These are phyloP conservation scores for Remorina albescens DNA, from an alignment of 2,797 vertebrate genomes.

Conservation along the genomic window DNA sequence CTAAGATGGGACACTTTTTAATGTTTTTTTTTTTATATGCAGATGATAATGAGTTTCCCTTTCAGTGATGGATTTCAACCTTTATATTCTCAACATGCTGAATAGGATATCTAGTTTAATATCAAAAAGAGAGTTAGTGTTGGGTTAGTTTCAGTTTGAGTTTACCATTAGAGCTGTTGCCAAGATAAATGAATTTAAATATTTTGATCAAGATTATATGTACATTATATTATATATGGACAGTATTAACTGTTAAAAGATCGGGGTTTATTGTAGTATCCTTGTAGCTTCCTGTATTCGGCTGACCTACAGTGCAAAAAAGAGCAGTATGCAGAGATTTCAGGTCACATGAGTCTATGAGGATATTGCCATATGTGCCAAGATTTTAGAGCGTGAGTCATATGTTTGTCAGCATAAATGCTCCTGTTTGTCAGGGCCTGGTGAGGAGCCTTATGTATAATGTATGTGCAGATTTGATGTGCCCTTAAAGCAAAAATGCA, in stretches of 20 bases:
- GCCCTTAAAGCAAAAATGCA: constrained; percentile 10
- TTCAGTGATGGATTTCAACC: too few species aligned
- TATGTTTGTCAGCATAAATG: constrained; percentile 26
- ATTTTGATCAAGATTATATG: background rate
- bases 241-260: constrained; percentile 3
- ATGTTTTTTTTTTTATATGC: too few species aligned
- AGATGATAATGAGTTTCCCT: too few species aligned
- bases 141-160: background rate
- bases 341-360: background rate
- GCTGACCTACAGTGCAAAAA: background rate
- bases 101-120: background rate
- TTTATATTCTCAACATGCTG: too few species aligned
- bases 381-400: constrained; percentile 16
- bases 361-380: constrained; percentile 17
- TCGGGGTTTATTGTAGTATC: background rate
- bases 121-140: background rate
- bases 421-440: constrained; percentile 21
- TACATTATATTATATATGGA: background rate
- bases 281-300: background rate
- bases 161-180: background rate
- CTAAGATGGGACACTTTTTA: background rate
- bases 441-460: constrained; percentile 34
- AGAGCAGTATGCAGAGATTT: background rate
- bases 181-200: background rate
- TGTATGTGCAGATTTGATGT: constrained; percentile 33